A percentile compares a stretch with the other conserved stretches of the same genome.
These are phyloP conservation scores for Willowsia nigromaculata DNA, from an alignment of 2,888 invertebrate species.

Conservation along the genomic window DNA sequence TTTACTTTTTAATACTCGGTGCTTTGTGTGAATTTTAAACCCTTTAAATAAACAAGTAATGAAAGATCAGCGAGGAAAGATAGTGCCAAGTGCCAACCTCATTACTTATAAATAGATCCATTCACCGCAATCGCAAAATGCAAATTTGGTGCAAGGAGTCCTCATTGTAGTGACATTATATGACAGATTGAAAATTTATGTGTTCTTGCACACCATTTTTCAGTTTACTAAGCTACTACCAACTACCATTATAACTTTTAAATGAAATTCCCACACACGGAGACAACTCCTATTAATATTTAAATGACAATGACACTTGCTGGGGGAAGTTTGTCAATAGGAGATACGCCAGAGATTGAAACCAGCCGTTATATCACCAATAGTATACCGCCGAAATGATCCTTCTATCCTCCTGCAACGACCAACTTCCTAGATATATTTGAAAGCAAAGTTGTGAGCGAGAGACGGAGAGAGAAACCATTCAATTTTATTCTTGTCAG, in stretches of 20 bases:
- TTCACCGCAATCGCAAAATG: not conserved
- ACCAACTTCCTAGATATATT: slow-evolving; percentile 48
- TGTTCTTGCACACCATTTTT: slow-evolving; percentile 1
- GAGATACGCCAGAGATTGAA: not conserved
- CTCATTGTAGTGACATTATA: slow-evolving; percentile 50
- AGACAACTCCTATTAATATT: not conserved
- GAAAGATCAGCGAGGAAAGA: not conserved
- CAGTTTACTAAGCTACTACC: not conserved
- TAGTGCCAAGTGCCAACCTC: not conserved
- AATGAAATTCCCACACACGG: slow-evolving; percentile 65
- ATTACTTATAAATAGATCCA: slow-evolving; percentile 14
- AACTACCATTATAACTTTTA: not conserved
- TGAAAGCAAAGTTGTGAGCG: not conserved
- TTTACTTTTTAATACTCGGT: no score
- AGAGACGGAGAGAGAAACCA: slow-evolving; percentile 40
- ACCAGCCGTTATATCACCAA: not conserved
- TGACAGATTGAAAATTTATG: slow-evolving; percentile 57
- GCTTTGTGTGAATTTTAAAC: no score
- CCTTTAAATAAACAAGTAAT: not conserved
- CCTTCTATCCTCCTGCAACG: slow-evolving; percentile 42
- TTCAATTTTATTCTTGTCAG: slow-evolving; percentile 68
- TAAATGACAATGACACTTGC: slow-evolving; percentile 53
- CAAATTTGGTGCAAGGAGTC: slow-evolving; percentile 6
- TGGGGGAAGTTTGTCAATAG: slow-evolving; percentile 41
- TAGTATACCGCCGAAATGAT: slow-evolving; percentile 14